Conservation (phyloP, 2,888 invertebrate genomes). For the Rhyacophila evoluta region DNA sequence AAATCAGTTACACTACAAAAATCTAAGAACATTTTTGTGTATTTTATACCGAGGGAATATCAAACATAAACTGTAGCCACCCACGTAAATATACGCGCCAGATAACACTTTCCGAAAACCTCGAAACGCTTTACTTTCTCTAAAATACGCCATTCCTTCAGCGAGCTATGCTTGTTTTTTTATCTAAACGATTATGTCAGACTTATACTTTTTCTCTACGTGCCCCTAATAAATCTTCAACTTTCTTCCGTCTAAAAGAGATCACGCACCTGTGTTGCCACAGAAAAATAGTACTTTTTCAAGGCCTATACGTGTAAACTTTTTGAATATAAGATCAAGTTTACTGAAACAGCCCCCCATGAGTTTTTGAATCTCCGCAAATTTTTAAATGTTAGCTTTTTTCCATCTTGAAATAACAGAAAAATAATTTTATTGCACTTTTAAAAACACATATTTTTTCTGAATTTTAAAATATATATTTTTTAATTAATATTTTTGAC, state of each 20-base stretch:
- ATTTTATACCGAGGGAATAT: constrained; percentile 1
- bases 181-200: constrained; percentile 55
- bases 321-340: constrained; percentile 52
- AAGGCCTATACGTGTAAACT: constrained; percentile 39
- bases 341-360: constrained; percentile 46
- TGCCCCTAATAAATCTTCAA: constrained; percentile 54
- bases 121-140: constrained; percentile 40
- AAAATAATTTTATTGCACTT: constrained; percentile 20
- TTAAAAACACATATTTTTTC: no score
- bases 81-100: constrained; percentile 31
- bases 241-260: constrained; percentile 48
- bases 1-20: background rate
- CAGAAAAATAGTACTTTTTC: constrained; percentile 44
- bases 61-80: constrained; percentile 27
- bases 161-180: constrained; percentile 45
- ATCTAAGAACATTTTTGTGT: background rate
- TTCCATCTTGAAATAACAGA: background rate
- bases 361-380: constrained; percentile 34
- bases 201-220: constrained; percentile 53
- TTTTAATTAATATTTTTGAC: no score
- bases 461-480: no score
- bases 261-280: constrained; percentile 54
- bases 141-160: constrained; percentile 40
- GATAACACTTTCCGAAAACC: constrained; percentile 40
- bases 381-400: constrained; percentile 28